Evolutionary conservation across 2,113 vertebrate species (phyloP), one percentile per base, ranked within the genome.

Genomic region (Sorex fumeus): DNA sequence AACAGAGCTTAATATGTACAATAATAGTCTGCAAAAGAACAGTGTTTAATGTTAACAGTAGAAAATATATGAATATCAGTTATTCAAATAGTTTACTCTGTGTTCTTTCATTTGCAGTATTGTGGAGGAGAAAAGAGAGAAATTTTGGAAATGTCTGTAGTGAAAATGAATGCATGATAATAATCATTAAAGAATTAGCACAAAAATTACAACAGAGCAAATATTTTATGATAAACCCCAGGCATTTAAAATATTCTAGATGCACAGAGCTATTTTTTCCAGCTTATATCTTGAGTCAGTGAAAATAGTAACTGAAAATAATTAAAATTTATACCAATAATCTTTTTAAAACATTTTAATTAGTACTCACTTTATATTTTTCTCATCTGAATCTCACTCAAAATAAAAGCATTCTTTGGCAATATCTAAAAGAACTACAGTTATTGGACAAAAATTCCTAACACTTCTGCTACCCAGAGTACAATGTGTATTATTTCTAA

Each of bases 321-420:
- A 36, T 60, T 84, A 25, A 62, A 87, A 64, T 71, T 69, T 83
- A 8, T 71, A 57, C 69, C 15, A 53, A 21, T 30, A 25, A 45
- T 64, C 45, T 70, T 87, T 83, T 77, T 50, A 21, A 70, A 64
- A 77, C 16, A 45, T 36, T 64, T 83, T 71, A 70, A 82, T 67
- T 40, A 78, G 15, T 83, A 27, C 8, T 53, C 5, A 45, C 18
- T 91, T 88, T 72, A 28, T 25, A 62, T 69, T 36, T 16, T 60
- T 79, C 57, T 88, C 13, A 40, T 67, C 30, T 45, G 25, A 83
- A 2, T 84, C 7, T 78, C 4, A 18, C 9, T 57, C 6, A 66
- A 72, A 45, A 70, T 18, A n/a, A 70, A 12, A 76, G 40, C 32
- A 19, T 72, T 84, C 40, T 84, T 77, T 62, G 13, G 47, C 11